Evolutionary conservation across 1,140 invertebrate genomes (phyloP), one percentile per base, ranked within the genome.

Genomic region (Polypedilum pembai): DNA sequence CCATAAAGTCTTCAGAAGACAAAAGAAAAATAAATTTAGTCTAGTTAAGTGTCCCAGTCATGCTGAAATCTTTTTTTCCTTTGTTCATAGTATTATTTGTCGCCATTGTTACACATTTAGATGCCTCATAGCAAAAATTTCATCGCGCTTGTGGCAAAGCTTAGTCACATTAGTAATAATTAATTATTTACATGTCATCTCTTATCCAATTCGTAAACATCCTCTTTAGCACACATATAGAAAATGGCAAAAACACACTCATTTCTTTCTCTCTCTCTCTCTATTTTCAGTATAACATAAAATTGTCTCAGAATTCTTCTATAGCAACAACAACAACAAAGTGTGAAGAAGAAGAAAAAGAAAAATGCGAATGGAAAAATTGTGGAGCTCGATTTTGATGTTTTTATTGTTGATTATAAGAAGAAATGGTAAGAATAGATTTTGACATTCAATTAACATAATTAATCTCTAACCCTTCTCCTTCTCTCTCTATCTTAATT

Each of bases 121-220:
- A 33, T 33, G 24, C 24, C 24, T 33, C 24, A 33, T 33, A n/a
- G n/a, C 5, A 1, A 33, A 33, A 33, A 33, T 33, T 33, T 33
- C 24, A 33, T 33, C 24, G 24, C 24, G 24, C 24, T 33, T 33
- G 24, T 5, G 24, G 5, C 24, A 33, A 33, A 56, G 45, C 65
- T 69, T 18, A 69, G 8, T 20, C 65, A 69, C 17, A 69, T 69
- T 69, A 20, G 17, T 69, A 10, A 69, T 69, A 69, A 69, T 69
- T 69, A 69, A 69, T 69, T 69, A 21, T 69, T 69, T 69, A 69
- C 17, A 20, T 69, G 17, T 69, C 65, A 69, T 69, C 18, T 18
- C 65, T 69, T 69, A 20, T 69, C 65, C 45, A n/a, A 56, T 56
- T 12, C 45, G 45, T 56, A 56, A 56, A 56, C 45, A 56, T 33